Percentiles rank a stretch among this genome's conserved stretches.
Evolutionary conservation across 2,797 vertebrate species (phyloP).

Genomic region (Amphiprion clarkii): DNA sequence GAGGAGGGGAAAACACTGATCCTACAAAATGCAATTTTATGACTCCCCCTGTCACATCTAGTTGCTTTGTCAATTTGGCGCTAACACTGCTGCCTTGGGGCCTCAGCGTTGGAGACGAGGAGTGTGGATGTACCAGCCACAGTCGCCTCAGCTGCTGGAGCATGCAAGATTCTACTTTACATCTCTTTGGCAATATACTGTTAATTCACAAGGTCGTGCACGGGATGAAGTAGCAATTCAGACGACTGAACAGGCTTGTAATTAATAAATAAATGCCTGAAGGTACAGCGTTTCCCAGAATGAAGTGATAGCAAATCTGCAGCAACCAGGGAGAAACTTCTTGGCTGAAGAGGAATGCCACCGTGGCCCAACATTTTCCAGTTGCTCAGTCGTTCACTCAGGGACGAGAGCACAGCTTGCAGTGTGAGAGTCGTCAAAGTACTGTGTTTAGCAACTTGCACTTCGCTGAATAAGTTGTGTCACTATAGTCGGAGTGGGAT

Average conservation of each 20-base stretch:
- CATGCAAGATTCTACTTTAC: conserved; percentile 61
- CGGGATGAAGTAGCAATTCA: conserved; percentile 16
- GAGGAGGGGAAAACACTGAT: conserved; percentile 70
- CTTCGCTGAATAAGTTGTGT: conserved; percentile 16
- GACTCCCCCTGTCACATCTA: conserved; percentile 81
- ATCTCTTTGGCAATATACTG: conserved; percentile 54
- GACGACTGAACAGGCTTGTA: conserved; percentile 23
- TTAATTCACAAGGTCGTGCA: conserved; percentile 54
- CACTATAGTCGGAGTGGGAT: neutral
- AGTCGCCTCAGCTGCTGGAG: conserved; percentile 44
- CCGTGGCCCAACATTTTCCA: conserved; percentile 3
- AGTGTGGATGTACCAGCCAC: conserved; percentile 61
- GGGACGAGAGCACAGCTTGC: conserved; percentile 22
- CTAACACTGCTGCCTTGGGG: conserved; percentile 75
- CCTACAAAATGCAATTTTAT: conserved; percentile 83
- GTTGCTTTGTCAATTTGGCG: conserved; percentile 83
- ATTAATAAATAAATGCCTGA: conserved; percentile 24
- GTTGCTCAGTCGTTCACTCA: neutral
- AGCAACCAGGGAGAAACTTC: neutral
- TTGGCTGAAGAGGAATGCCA: conserved; percentile 1
- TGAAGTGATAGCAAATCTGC: conserved; percentile 11
- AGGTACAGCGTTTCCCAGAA: neutral
- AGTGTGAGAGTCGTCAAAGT: conserved; percentile 17
- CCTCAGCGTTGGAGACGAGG: conserved; percentile 51
- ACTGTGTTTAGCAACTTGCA: conserved; percentile 28